A percentile compares a stretch with the other conserved stretches of the same genome.
phyloP scores from a whole-genome alignment of 2,113 vertebrate genomes.

The Microtus montanus region DNA sequence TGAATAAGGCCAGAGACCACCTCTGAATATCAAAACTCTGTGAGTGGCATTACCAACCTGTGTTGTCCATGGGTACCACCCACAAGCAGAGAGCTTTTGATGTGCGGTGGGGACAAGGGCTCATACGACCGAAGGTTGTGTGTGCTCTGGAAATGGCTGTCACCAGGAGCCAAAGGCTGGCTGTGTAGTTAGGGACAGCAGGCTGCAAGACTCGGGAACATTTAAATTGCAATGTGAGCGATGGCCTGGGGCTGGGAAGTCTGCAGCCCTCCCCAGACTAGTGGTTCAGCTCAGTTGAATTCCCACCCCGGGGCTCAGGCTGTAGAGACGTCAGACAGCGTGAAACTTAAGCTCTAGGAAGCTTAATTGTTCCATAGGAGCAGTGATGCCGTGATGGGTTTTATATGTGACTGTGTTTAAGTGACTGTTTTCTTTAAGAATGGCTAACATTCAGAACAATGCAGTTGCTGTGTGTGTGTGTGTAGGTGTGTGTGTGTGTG shows the following conservation, averaged over 20 bases:
- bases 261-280: background rate
- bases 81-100: too few species aligned
- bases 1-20: background rate
- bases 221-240: background rate
- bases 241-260: background rate
- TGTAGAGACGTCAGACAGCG: background rate
- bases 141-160: background rate
- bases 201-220: background rate
- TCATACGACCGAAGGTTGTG: background rate
- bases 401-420: background rate
- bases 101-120: background rate
- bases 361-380: background rate
- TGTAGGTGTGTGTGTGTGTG: background rate
- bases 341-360: background rate
- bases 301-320: background rate
- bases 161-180: background rate
- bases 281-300: background rate
- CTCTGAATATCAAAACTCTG: background rate
- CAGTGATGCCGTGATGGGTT: background rate
- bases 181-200: background rate
- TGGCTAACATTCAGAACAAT: background rate
- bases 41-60: background rate
- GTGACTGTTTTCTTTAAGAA: background rate
- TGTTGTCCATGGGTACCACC: background rate
- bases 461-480: background rate